phyloP scores from a whole-genome alignment of 2,113 vertebrate genomes.

The Poecile atricapillus region DNA sequence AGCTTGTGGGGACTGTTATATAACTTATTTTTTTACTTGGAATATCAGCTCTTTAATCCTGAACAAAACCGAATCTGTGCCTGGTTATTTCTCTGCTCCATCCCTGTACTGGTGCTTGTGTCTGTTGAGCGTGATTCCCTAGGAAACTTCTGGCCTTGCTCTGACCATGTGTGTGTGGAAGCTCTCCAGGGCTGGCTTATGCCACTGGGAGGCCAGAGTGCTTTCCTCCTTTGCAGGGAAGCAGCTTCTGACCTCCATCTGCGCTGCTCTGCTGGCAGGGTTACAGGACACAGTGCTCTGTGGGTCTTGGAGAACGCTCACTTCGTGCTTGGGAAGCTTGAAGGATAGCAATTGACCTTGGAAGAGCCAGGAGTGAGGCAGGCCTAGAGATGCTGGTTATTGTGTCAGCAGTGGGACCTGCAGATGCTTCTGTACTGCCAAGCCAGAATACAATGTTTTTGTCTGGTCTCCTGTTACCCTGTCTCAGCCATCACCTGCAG shows the following conservation, averaged over 20 bases:
- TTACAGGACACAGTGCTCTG: neutral
- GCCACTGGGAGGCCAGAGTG: accelerated
- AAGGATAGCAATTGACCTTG: neutral
- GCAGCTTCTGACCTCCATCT: neutral
- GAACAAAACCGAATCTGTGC: neutral
- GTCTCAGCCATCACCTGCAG: neutral
- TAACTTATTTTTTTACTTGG: slow-evolving; percentile 23
- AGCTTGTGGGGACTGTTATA: neutral
- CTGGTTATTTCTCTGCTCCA: neutral
- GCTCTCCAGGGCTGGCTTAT: accelerated
- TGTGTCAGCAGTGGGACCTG: neutral
- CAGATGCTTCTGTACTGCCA: accelerated
- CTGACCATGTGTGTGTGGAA: neutral
- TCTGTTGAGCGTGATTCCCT: neutral
- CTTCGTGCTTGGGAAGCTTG: neutral
- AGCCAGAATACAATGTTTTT: neutral
- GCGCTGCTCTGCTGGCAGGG: accelerated
- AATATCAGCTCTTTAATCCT: neutral
- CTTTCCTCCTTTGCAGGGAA: neutral
- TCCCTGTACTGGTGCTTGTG: neutral
- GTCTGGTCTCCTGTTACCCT: neutral
- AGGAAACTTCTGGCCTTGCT: neutral
- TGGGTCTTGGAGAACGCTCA: accelerated
- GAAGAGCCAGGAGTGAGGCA: neutral
- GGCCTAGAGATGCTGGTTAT: accelerated